Evolutionary conservation across 2,113 vertebrate species (phyloP), one percentile per base, ranked within the genome.

Genomic region (Hemicordylus capensis): DNA sequence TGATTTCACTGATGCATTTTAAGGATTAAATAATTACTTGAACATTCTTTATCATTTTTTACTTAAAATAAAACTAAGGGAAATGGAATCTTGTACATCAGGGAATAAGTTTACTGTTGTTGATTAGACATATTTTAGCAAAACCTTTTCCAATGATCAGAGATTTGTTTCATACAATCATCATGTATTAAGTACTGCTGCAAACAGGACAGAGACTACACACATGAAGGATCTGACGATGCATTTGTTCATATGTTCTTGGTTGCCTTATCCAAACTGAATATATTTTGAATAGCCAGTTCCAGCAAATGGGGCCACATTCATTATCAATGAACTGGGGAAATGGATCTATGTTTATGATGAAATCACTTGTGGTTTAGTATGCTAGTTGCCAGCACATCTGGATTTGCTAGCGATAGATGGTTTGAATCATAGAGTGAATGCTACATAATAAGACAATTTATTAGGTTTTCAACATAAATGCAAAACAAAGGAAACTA

Each of bases 321-420:
- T 82, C 56, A 83, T 91, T 86, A 85, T 85, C 83, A 89, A 90
- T 80, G 63, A 87, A 34, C n/a, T n/a, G n/a, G 39, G 59, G 85
- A 85, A 81, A 88, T 48, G 76, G 19, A 28, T 86, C 82, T 85
- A 66, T 59, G 24, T 83, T 87, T 51, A 85, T 0, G 0, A 67
- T 76, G 46, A 59, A 88, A 89, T 85, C 90, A 80, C 56, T 83
- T 87, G 54, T 10, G 1, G 31, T 14, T 37, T 69, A 84, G 15
- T 83, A 26, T 76, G 84, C 56, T 87, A 87, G 42, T 69, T 92
- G 85, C 80, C 70, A 91, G 34, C 42, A 87, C 56, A 90, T 81
- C 85, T 87, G 73, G 56, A 90, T 90, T 93, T 93, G 54, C 63
- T 80, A 84, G 7, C 56, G 85, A 81, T 63, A 37, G 90, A 91